phyloP scores from a whole-genome alignment of 35 echinoderm and acorn worm genomes.

The Patiria miniata region DNA sequence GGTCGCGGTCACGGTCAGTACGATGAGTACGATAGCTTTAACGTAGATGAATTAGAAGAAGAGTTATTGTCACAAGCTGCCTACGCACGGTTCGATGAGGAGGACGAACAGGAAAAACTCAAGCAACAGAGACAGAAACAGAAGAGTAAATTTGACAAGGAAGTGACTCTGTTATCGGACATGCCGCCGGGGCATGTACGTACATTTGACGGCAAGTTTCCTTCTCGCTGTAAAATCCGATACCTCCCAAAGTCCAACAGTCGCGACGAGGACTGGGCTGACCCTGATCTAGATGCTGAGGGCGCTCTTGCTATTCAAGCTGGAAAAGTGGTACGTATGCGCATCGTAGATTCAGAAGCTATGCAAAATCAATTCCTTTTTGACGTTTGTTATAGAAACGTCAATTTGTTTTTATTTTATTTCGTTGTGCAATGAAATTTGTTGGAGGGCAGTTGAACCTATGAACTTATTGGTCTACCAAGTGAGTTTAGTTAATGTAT shows the following conservation, averaged over 20 bases:
- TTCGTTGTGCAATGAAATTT: too few relatives aligned
- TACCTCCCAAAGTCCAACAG: conserved; percentile 89
- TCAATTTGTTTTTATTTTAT: too few relatives aligned
- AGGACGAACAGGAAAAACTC: conserved; percentile 55
- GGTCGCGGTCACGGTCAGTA: conserved; percentile 45
- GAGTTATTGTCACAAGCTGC: conserved; percentile 35
- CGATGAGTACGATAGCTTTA: conserved; percentile 47
- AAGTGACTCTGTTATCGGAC: conserved; percentile 61
- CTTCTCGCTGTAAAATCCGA: conserved; percentile 79
- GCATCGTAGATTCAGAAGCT: too few relatives aligned
- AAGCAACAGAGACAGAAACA: conserved; percentile 78
- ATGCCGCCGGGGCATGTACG: conserved; percentile 90
- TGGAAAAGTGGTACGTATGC: conserved; percentile 59
- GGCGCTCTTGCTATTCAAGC: conserved; percentile 72
- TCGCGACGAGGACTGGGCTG: conserved; percentile 76
- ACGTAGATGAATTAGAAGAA: conserved; percentile 58
- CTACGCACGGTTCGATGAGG: conserved; percentile 58
- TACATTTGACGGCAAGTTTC: conserved; percentile 89
- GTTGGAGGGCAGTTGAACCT: too few relatives aligned
- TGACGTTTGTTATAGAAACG: too few relatives aligned
- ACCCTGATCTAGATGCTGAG: conserved; percentile 82
- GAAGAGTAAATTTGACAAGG: conserved; percentile 63
- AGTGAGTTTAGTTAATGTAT: too few relatives aligned
- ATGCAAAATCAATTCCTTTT: too few relatives aligned
- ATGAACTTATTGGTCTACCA: too few relatives aligned